Base-by-base conservation (phyloP, 2,113 vertebrate species). In the Semnopithecus entellus region DNA sequence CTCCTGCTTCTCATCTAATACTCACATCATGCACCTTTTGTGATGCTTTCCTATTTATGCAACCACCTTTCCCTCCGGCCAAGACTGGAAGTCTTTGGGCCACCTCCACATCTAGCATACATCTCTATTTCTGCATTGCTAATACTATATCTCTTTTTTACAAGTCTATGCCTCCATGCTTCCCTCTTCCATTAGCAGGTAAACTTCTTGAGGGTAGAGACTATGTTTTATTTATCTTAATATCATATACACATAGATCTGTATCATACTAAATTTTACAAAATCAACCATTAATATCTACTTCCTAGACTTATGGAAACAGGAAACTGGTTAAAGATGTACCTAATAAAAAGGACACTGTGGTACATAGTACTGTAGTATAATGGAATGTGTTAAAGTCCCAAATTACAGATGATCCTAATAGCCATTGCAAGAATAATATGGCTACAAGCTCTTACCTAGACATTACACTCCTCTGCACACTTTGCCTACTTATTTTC, bases 331-430 rank as follows among this genome's bases (percentile, higher is more conserved):
- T 86, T 79, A 92, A 90, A 82, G 23, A 84, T 32, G 50, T 78
- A 86, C 30, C 57, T 92, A 82, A 96, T 82, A 87, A 96, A 90
- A 96, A 92, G 35, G 83, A 94, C 38, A 81, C 83, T 73, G 80
- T 10, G 9, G 25, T 66, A 94, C 73, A 23, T 20, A 91, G 40
- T 81, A 93, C 17, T 93, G 1, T 50, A 90, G 6, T 91, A 66
- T 75, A 94, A 88, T 38, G 8, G 43, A 17, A 87, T 88, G 13
- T 84, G 8, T 57, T 88, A 40, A 83, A 91, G 35, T 70, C n/a
- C 30, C 64, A 89, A 93, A 94, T 89, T 80, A 84, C 6, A 73
- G 35, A 88, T 80, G n/a, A 81, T 76, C 82, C 84, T 90, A 84
- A 83, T 0, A 91, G 91, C 52, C 94, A 61, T 66, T 90, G 81